phyloP scores from a whole-genome alignment of 2,113 vertebrate species.

The Toxostoma redivivum region DNA sequence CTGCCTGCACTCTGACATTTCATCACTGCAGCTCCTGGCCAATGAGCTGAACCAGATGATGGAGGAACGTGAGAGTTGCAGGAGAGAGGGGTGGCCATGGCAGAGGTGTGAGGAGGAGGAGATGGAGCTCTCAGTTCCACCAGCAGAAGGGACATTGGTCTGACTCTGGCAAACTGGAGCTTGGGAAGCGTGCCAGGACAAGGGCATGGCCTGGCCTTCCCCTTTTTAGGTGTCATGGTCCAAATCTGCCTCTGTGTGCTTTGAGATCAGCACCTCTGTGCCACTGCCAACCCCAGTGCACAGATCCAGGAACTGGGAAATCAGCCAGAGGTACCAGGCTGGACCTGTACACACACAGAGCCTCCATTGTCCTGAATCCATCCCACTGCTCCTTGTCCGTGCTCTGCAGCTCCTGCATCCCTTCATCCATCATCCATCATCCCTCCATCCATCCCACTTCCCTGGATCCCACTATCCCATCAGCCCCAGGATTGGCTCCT shows the following conservation, averaged over 20 bases:
- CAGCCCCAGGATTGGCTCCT: not conserved
- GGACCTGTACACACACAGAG: not conserved
- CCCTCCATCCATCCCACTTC: too few relatives aligned
- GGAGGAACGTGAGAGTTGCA: not conserved
- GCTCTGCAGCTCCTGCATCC: not conserved
- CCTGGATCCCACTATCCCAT: not conserved
- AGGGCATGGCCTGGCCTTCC: not conserved
- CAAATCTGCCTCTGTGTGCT: not conserved
- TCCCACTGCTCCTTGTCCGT: too few relatives aligned
- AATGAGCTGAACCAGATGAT: not conserved
- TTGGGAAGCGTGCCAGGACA: accelerated
- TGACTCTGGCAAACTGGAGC: not conserved
- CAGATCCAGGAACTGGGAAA: not conserved
- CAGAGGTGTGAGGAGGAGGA: not conserved
- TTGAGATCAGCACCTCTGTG: not conserved
- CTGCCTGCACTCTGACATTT: not conserved
- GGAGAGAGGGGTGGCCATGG: not conserved
- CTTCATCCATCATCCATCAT: not conserved
- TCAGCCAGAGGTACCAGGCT: not conserved
- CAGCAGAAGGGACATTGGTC: not conserved
- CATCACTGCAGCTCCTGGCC: not conserved
- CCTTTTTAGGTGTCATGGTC: not conserved
- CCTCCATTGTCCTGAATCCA: not conserved
- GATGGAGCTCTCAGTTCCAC: not conserved
- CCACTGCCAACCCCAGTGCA: not conserved